A percentile compares a stretch with the other conserved stretches of the same genome.
Conservation (phyloP, 2,113 vertebrate genomes). For the Oncorhynchus clarkii region DNA sequence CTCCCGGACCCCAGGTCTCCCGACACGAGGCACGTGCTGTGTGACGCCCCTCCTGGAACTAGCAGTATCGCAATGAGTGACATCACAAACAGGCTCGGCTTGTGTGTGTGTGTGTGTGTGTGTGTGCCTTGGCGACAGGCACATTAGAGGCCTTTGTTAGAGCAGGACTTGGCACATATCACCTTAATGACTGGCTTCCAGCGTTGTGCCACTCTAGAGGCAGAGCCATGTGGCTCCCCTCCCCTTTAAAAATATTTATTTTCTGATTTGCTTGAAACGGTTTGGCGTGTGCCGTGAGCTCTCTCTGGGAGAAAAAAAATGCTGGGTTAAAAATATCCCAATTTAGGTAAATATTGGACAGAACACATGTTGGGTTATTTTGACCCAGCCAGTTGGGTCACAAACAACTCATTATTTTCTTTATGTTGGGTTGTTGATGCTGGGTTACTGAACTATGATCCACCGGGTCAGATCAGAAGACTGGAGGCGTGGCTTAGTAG, state of each 20-base stretch:
- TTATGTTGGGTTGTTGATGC: too few species aligned
- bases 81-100: slow-evolving; percentile 26
- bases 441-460: too few species aligned
- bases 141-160: slow-evolving; percentile 46
- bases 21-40: slow-evolving; percentile 6
- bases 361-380: too few species aligned
- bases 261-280: slow-evolving; percentile 32
- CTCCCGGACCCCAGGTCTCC: not conserved
- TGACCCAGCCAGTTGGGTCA: too few species aligned
- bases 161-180: slow-evolving; percentile 66
- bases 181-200: slow-evolving; percentile 65
- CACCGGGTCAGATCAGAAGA: too few species aligned
- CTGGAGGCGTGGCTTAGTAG: too few species aligned
- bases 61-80: slow-evolving; percentile 47
- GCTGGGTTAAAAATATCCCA: too few species aligned
- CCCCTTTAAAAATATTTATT: not conserved
- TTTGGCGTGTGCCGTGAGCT: slow-evolving; percentile 26
- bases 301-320: slow-evolving; percentile 2
- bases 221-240: slow-evolving; percentile 13
- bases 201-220: slow-evolving; percentile 48
- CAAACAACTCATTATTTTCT: too few species aligned
- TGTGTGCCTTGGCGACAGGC: slow-evolving; percentile 50
- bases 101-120: too few species aligned
- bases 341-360: too few species aligned
- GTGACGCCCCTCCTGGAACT: slow-evolving; percentile 23